Evolutionary conservation across 2,113 vertebrate genomes (phyloP), one percentile per base, ranked within the genome.

Genomic region (Spea bombifrons): DNA sequence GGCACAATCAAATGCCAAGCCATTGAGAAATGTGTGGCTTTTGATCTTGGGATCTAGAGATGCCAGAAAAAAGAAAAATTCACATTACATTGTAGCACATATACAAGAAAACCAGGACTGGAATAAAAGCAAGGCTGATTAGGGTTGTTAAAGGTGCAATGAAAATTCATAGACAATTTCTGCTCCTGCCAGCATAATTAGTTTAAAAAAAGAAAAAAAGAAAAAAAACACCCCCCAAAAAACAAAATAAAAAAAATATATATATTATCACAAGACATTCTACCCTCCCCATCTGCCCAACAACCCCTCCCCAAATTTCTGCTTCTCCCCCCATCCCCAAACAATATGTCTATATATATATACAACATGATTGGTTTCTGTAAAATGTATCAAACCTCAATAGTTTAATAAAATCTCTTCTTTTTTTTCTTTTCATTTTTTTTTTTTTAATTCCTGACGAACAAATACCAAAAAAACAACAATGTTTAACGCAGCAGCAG

Each of bases 351-450:
- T 92, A 93, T 91, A 90, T 90, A 91, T 94, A 95, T 94, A 94
- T 94, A 95, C 93, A 94, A 86, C 87, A 88, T 90, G 86, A 92
- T 90, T 93, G 91, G 92, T 89, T 94, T 92, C 92, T 96, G 94
- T 94, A 94, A 93, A 91, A 93, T 90, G 93, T 94, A 95, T 95
- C 93, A 96, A 97, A 95, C 93, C 92, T 96, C 90, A 94, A 95
- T 94, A 90, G 94, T 92, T 91, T 90, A 95, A 95, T 94, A 96
- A 96, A 93, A 85, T 90, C 89, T 89, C 89, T 90, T 83, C 83
- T 89, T 88, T 89, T 86, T 88, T 90, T 89, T 90, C 84, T 88
- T 89, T 89, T 90, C 88, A 88, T 90, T 83, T 82, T 89, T 88
- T 89, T 85, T 88, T 90, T 89, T 90, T 92, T 89, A 86, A 90